Evolutionary conservation across 2,888 invertebrate species (phyloP), one percentile per base, ranked within the genome.

Genomic region (Pseudococcus longispinus): DNA sequence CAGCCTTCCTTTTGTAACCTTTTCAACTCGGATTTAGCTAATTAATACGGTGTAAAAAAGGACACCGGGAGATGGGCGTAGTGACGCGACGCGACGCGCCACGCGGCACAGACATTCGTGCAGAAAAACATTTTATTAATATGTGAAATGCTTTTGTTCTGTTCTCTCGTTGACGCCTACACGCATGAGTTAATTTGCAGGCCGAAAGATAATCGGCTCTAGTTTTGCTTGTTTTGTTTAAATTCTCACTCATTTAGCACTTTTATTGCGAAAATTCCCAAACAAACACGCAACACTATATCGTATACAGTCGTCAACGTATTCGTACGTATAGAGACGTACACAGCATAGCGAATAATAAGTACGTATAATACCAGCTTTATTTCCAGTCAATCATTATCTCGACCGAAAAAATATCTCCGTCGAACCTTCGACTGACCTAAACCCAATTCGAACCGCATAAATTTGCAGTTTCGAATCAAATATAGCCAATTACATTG

Each of bases 21-120:
- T 80, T 80, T 80, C 77, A 42, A 80, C 37, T 42, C 77, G 77
- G 77, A 80, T 80, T 80, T 80, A 80, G 20, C 37, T 80, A 80
- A 80, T 80, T 80, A 60, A 80, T 80, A 80, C 77, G 32, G 20
- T 42, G 77, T 29, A 70, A 70, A 80, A 74, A 80, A 74, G 74
- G 74, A 74, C 32, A 74, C 74, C 37, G 37, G 37, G 4, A 37
- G 37, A 5, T 37, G 37, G 37, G 37, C 37, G 37, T 37, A 60
- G 8, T 0, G 60, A 60, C 6, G 23, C 23, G 70, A 70, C 70
- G n/a, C 70, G 20, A 65, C 51, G 26, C 65, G 20, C 4, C 20
- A 20, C 5, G 2, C 3, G 26, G 3, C 23, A 3, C 9, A 20
- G 42, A 42, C 29, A 80, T 37, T 20, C 42, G 77, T 23, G 77